Evolutionary conservation across 2,888 invertebrate species (phyloP).

Genomic region (Prionchulus punctatus): DNA sequence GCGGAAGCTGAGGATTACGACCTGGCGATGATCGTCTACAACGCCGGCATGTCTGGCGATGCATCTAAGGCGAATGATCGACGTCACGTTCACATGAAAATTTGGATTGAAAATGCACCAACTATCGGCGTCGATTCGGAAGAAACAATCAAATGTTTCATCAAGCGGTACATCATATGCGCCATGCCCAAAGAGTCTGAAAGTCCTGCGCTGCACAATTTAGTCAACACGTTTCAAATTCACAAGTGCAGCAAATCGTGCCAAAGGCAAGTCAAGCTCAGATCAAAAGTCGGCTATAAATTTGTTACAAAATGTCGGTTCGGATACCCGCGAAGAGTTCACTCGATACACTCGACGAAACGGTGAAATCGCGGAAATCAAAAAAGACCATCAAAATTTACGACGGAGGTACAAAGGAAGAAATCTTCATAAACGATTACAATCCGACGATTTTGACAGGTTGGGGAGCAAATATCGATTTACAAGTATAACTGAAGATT

Average conservation of each 20-base stretch:
- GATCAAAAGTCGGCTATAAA: too few species aligned
- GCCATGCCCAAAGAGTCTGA: not conserved
- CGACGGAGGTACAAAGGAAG: too few species aligned
- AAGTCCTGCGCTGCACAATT: not conserved
- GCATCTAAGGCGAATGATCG: not conserved
- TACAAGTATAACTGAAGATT: too few species aligned
- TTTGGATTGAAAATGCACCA: constrained; percentile 6
- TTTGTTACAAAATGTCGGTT: not conserved
- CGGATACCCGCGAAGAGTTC: constrained; percentile 7
- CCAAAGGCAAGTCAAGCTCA: not conserved
- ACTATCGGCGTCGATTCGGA: not conserved
- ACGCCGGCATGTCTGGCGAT: constrained; percentile 5
- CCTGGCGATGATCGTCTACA: constrained; percentile 7
- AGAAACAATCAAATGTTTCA: not conserved
- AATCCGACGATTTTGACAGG: too few species aligned
- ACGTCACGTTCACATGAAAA: not conserved
- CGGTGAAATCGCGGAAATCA: too few species aligned
- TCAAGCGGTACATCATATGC: constrained; percentile 3
- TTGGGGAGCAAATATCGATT: too few species aligned
- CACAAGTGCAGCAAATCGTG: not conserved
- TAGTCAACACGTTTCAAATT: constrained; percentile 1
- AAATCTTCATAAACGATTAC: too few species aligned
- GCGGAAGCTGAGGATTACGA: not conserved
- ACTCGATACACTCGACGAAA: too few species aligned
- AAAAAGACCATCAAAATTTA: too few species aligned